phyloP scores from a whole-genome alignment of 2,797 vertebrate species.

The Pterois miles region DNA sequence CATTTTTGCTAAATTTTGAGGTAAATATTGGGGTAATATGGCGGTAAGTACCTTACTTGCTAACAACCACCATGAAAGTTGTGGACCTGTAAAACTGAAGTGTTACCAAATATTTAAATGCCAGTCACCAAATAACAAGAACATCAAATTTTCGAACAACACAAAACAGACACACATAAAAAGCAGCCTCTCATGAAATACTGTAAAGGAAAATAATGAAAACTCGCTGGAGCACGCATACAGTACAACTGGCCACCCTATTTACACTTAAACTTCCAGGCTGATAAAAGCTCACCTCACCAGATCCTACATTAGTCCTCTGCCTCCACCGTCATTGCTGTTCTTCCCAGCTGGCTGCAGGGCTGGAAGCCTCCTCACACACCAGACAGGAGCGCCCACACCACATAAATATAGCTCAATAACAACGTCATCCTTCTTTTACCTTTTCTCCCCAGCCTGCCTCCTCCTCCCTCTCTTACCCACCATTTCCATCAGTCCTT shows the following conservation, averaged over 20 bases:
- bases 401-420: conserved; percentile 70
- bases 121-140: background rate
- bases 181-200: background rate
- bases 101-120: background rate
- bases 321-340: conserved; percentile 16
- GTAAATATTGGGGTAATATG: too few relatives aligned
- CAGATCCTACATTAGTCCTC: conserved; percentile 12
- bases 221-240: background rate
- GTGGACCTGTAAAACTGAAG: too few relatives aligned
- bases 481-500: background rate
- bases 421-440: conserved; percentile 53
- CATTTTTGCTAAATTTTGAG: too few relatives aligned
- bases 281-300: conserved; percentile 12
- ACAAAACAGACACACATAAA: background rate
- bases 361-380: conserved; percentile 50
- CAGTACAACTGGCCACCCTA: background rate
- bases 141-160: background rate
- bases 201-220: background rate
- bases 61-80: too few relatives aligned
- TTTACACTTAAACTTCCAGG: background rate
- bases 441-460: conserved; percentile 34
- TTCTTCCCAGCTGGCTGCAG: conserved; percentile 29
- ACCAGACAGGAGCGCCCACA: conserved; percentile 70
- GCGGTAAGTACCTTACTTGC: too few relatives aligned
- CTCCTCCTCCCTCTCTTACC: conserved; percentile 15